Conservation (phyloP, 2,113 vertebrate genomes). For the Scophthalmus maximus region DNA sequence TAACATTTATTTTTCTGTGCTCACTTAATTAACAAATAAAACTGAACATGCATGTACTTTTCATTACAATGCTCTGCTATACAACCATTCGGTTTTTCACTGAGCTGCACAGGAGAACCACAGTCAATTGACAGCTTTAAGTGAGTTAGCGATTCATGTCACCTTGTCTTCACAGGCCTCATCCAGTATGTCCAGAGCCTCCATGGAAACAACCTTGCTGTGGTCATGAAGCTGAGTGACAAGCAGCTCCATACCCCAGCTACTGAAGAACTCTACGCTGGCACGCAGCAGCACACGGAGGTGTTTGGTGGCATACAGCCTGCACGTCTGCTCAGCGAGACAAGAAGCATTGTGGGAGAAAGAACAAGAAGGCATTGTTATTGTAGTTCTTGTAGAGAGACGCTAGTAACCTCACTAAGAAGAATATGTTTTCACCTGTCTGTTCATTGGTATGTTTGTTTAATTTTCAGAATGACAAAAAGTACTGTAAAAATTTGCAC, state of each 20-base stretch:
- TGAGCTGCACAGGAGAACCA: not conserved
- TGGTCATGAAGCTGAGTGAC: constrained; percentile 99
- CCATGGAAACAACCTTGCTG: constrained; percentile 94
- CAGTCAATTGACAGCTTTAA: not conserved
- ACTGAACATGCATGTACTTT: not conserved
- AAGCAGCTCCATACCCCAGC: constrained; percentile 97
- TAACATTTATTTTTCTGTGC: not conserved
- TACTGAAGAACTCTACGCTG: constrained; percentile 98
- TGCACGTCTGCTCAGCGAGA: constrained; percentile 84
- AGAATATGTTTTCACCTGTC: not conserved
- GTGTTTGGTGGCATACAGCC: constrained; percentile 96
- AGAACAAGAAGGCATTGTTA: no score
- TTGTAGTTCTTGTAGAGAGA: not conserved
- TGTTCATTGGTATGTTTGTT: not conserved
- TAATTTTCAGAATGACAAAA: not conserved
- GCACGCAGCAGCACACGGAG: constrained; percentile 94
- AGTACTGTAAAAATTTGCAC: no score
- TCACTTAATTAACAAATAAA: not conserved
- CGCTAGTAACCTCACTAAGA: not conserved
- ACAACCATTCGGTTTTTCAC: not conserved
- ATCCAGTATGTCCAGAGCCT: constrained; percentile 97
- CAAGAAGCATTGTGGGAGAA: not conserved
- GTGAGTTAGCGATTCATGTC: constrained; percentile 18
- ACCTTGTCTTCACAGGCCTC: constrained; percentile 99
- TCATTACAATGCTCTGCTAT: not conserved